These are phyloP conservation scores for Lates japonicus DNA, from an alignment of 2,797 vertebrate genomes.

Conservation along the genomic window DNA sequence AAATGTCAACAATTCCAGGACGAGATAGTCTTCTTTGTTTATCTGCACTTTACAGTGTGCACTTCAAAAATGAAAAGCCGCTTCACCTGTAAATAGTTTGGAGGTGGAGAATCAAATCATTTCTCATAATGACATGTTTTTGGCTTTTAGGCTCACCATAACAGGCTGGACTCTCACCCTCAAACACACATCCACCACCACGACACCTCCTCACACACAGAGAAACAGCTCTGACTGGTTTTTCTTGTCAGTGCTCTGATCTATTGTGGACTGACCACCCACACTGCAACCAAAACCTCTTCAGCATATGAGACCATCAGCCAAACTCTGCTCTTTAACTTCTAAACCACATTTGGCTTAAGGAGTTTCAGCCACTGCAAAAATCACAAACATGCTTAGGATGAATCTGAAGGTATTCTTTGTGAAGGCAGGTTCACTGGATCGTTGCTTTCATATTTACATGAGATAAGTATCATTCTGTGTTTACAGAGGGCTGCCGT, in stretches of 20 bases:
- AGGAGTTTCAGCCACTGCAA: slow-evolving; percentile 32
- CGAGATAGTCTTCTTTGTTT: slow-evolving; percentile 34
- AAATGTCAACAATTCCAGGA: slow-evolving; percentile 7
- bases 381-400: slow-evolving; percentile 32
- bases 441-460: slow-evolving; percentile 36
- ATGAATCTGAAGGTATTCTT: not conserved
- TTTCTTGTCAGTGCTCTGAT: slow-evolving; percentile 62
- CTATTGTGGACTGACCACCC: slow-evolving; percentile 74
- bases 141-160: slow-evolving; percentile 60
- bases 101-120: slow-evolving; percentile 59
- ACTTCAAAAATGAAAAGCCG: slow-evolving; percentile 26
- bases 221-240: slow-evolving; percentile 48
- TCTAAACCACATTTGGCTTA: slow-evolving; percentile 35
- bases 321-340: slow-evolving; percentile 44
- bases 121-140: slow-evolving; percentile 72
- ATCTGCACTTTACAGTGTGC: slow-evolving; percentile 6
- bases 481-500: slow-evolving; percentile 28
- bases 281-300: slow-evolving; percentile 54
- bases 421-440: slow-evolving; percentile 6
- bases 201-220: slow-evolving; percentile 47
- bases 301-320: slow-evolving; percentile 58
- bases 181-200: slow-evolving; percentile 46
- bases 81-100: slow-evolving; percentile 48
- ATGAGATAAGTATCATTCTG: slow-evolving; percentile 45
- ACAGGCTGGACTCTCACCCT: slow-evolving; percentile 48